These are phyloP conservation scores for Cecropterus lyciades DNA, from an alignment of 1,140 invertebrate genomes.

Conservation along the genomic window DNA sequence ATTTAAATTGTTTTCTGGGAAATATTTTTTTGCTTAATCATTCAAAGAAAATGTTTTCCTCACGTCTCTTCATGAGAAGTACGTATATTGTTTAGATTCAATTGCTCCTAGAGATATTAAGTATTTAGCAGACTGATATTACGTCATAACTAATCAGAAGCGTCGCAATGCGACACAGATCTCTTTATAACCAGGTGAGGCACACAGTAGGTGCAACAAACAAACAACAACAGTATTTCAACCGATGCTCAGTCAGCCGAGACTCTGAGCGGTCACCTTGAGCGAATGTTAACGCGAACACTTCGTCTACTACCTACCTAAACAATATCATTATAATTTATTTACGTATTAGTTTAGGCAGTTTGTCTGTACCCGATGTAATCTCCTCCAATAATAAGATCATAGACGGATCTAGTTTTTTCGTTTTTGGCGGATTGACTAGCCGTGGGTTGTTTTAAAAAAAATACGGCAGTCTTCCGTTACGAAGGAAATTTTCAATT, in stretches of 20 bases:
- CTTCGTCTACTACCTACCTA: constrained; percentile 54
- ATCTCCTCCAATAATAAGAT: too few relatives aligned
- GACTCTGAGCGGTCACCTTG: constrained; percentile 76
- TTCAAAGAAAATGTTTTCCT: too few relatives aligned
- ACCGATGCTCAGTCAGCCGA: constrained; percentile 76
- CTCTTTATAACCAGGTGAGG: constrained; percentile 45
- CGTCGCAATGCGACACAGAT: constrained; percentile 33
- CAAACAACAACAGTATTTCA: constrained; percentile 46
- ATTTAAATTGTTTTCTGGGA: too few relatives aligned
- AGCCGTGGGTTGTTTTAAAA: too few relatives aligned
- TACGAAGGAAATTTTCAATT: too few relatives aligned
- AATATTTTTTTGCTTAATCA: too few relatives aligned
- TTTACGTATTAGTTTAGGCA: constrained; percentile 40
- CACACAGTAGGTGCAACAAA: constrained; percentile 48
- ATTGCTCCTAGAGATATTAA: background rate
- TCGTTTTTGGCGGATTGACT: too few relatives aligned
- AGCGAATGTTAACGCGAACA: constrained; percentile 78
- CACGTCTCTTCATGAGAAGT: too few relatives aligned
- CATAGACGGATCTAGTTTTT: too few relatives aligned
- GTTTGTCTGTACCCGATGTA: background rate
- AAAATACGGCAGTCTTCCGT: too few relatives aligned
- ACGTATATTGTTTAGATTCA: too few relatives aligned
- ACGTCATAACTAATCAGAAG: constrained; percentile 33
- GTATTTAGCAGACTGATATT: constrained; percentile 14
- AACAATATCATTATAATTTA: constrained; percentile 66